Base-by-base conservation (phyloP, 2,113 vertebrate genomes). In the Chauna torquata region DNA sequence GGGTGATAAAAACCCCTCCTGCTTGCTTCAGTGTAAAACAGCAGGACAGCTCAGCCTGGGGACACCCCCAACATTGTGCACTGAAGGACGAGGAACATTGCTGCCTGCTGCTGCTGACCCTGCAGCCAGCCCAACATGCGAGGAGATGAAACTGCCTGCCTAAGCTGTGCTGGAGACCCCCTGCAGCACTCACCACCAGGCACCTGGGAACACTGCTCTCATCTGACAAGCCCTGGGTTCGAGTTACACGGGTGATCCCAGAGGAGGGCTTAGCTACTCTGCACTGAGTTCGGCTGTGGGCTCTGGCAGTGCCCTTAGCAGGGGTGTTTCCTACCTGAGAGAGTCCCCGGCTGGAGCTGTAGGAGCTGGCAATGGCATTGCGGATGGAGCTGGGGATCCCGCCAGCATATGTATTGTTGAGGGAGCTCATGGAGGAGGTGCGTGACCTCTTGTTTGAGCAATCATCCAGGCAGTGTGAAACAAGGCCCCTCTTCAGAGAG, bases 281-380 rank as follows among this genome's bases (percentile, higher is more conserved):
- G 15, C 0, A 0, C 20, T 2, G 14, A 19, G 20, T 68, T 5
- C 10, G 34, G 55, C 28, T 17, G 19, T 12, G 17, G 30, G 27
- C 30, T 34, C 55, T 0, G 2, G 34, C 1, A 1, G 58, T 40
- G 55, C 70, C 32, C 11, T 24, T 0, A 2, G 12, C 38, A 49
- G 42, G 45, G 72, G 19, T 8, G 18, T 8, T 17, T 5, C n/a
- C 34, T 98, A 99, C 99, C 99, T 99, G 98, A 8, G 97, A 19
- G 34, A 99, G 93, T 55, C 99, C 98, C 8, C 96, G 89, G 20
- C 98, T 98, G 18, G 99, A 99, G 94, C 99, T 99, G 96, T 99
- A 99, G 75, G 99, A 99, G 97, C 99, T 99, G 84, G 98, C 96
- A 52, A 99, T 99, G 49, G 99, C 98, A 3, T 99, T 99, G 68